A percentile compares a stretch with the other conserved stretches of the same genome.
phyloP scores from a whole-genome alignment of 2,797 vertebrate species.

The Bufotes viridis region DNA sequence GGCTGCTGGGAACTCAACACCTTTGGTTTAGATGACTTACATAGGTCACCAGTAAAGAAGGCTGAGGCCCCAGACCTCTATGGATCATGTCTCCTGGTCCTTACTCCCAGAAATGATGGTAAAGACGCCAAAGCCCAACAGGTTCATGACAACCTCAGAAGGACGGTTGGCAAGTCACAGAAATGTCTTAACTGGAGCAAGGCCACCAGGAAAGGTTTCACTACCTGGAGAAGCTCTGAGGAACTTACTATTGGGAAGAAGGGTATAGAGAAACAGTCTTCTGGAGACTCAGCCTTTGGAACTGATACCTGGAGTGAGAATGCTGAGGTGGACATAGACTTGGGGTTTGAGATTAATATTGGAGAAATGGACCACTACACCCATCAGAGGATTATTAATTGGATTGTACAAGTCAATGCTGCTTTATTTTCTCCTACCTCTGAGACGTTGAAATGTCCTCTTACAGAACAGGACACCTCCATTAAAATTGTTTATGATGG shows the following conservation, averaged over 20 bases:
- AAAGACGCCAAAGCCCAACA: neutral
- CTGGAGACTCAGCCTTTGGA: conserved; percentile 39
- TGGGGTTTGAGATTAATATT: conserved; percentile 45
- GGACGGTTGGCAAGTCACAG: neutral
- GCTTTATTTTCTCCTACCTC: conserved; percentile 70
- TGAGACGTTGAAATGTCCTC: conserved; percentile 23
- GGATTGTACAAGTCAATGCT: conserved; percentile 75
- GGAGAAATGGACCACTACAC: conserved; percentile 72
- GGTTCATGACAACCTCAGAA: neutral
- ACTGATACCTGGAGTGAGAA: conserved; percentile 47
- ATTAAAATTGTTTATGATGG: conserved; percentile 76
- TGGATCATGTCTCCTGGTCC: conserved; percentile 35
- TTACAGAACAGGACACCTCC: conserved; percentile 73
- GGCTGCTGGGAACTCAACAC: conserved; percentile 34
- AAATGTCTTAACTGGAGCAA: neutral
- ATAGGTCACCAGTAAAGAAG: neutral
- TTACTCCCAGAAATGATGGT: conserved; percentile 7
- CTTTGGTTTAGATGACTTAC: neutral
- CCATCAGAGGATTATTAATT: conserved; percentile 74
- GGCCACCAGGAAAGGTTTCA: neutral
- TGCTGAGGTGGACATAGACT: conserved; percentile 33
- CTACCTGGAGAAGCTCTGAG: conserved; percentile 25
- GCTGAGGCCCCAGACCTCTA: conserved; percentile 22
- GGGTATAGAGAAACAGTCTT: conserved; percentile 5
- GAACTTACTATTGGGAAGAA: neutral